Conservation (phyloP, 2,113 vertebrate genomes). For the Sciurus niger region DNA sequence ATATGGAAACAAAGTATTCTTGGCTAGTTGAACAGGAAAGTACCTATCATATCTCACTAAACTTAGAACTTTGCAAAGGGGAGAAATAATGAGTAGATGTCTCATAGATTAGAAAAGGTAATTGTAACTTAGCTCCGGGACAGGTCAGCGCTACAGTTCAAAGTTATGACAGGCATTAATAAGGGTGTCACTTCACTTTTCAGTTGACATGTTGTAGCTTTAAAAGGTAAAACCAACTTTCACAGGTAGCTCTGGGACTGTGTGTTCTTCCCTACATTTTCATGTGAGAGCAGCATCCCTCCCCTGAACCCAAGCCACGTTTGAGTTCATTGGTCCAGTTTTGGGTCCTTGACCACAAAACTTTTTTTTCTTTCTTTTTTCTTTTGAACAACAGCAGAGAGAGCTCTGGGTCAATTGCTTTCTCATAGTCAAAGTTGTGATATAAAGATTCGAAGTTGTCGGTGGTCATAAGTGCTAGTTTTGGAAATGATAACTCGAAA, state of each 20-base stretch:
- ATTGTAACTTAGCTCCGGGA: not conserved
- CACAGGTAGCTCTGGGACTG: not conserved
- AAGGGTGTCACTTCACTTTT: not conserved
- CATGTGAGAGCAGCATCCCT: not conserved
- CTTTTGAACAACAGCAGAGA: not conserved
- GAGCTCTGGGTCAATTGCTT: not conserved
- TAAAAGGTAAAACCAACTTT: not conserved
- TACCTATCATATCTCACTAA: not conserved
- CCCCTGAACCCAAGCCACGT: not conserved
- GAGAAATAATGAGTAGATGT: not conserved
- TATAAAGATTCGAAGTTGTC: no score
- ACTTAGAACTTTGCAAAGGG: constrained; percentile 6
- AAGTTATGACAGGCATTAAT: not conserved
- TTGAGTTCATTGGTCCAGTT: not conserved
- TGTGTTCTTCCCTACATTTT: no score
- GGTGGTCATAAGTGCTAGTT: no score
- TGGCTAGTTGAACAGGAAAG: not conserved
- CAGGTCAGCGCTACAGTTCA: not conserved
- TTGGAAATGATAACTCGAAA: no score
- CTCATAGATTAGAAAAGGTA: not conserved
- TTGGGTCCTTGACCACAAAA: not conserved
- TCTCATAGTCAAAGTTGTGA: not conserved
- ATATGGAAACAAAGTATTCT: not conserved
- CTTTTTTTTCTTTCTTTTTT: not conserved
- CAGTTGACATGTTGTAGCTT: not conserved